Percentiles rank a stretch among this genome's conserved stretches.
Evolutionary conservation across 37 sponge, comb jelly and placozoan genomes (phyloP).

Genomic region (Corticium candelabrum): DNA sequence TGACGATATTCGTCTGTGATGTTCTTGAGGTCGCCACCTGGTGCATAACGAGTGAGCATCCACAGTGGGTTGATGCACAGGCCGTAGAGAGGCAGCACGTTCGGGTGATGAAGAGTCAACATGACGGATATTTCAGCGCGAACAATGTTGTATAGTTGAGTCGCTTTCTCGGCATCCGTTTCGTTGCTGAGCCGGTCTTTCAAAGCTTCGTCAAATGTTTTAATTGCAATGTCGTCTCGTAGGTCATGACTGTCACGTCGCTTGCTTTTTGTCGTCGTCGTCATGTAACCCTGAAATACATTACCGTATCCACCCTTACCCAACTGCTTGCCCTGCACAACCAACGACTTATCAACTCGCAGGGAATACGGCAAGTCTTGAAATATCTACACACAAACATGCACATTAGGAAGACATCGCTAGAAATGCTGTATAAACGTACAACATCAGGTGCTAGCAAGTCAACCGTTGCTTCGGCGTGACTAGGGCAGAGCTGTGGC

Average conservation of each 20-base stretch:
- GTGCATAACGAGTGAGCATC: constrained; percentile 61
- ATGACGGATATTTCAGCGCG: constrained; percentile 59
- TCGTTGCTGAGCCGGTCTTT: neutral
- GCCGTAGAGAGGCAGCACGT: constrained; percentile 52
- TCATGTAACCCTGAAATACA: neutral
- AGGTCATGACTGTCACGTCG: too few species aligned
- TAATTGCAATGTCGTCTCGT: neutral
- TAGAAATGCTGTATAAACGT: neutral
- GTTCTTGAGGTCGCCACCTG: constrained; percentile 52
- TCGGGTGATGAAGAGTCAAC: constrained; percentile 45
- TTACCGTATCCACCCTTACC: neutral
- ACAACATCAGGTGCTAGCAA: neutral
- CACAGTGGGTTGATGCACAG: constrained; percentile 49
- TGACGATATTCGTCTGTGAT: constrained; percentile 16
- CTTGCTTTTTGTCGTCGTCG: too few species aligned
- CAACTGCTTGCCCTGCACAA: neutral
- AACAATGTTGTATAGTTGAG: constrained; percentile 55
- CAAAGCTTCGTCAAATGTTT: neutral
- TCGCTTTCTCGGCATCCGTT: constrained; percentile 16
- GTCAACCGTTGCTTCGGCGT: neutral
- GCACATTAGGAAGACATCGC: neutral
- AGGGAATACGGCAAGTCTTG: neutral
- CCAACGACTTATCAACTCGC: neutral
- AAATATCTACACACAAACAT: neutral
- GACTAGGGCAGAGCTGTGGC: neutral